phyloP scores from a whole-genome alignment of 2,797 vertebrate genomes.

The Neostethus bicornis region DNA sequence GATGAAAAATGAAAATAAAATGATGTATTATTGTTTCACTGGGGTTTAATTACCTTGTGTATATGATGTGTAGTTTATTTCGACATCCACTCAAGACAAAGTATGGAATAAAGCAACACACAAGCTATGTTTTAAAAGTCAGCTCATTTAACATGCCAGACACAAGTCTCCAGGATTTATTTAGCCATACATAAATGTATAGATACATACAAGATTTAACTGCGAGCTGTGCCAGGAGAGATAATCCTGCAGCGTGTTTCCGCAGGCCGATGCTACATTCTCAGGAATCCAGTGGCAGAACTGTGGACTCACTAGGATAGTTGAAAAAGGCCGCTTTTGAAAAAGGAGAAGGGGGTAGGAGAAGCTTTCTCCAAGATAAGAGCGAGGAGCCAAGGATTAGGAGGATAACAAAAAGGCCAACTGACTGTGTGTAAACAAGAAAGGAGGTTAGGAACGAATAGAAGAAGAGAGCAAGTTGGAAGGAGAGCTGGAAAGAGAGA shows the following conservation, averaged over 20 bases:
- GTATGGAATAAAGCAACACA: neutral
- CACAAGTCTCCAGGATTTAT: neutral
- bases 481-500: slow-evolving; percentile 62
- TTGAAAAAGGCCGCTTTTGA: slow-evolving; percentile 45
- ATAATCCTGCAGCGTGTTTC: slow-evolving; percentile 27
- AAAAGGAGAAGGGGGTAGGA: slow-evolving; percentile 7
- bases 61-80: slow-evolving; percentile 4
- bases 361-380: slow-evolving; percentile 45
- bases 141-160: neutral
- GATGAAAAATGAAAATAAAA: slow-evolving; percentile 38
- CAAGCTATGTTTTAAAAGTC: slow-evolving; percentile 1
- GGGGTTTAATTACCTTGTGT: neutral
- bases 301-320: slow-evolving; percentile 46
- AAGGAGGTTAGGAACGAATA: slow-evolving; percentile 63
- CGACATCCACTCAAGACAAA: slow-evolving; percentile 16
- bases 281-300: slow-evolving; percentile 47
- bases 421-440: slow-evolving; percentile 70
- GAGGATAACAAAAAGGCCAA: slow-evolving; percentile 67
- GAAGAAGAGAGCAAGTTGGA: slow-evolving; percentile 47
- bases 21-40: slow-evolving; percentile 26
- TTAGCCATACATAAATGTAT: neutral
- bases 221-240: neutral
- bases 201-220: slow-evolving; percentile 2
- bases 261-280: slow-evolving; percentile 40
- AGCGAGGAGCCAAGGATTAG: slow-evolving; percentile 61